Conservation (phyloP, 2,888 invertebrate species). For the Synergus japonicus region DNA sequence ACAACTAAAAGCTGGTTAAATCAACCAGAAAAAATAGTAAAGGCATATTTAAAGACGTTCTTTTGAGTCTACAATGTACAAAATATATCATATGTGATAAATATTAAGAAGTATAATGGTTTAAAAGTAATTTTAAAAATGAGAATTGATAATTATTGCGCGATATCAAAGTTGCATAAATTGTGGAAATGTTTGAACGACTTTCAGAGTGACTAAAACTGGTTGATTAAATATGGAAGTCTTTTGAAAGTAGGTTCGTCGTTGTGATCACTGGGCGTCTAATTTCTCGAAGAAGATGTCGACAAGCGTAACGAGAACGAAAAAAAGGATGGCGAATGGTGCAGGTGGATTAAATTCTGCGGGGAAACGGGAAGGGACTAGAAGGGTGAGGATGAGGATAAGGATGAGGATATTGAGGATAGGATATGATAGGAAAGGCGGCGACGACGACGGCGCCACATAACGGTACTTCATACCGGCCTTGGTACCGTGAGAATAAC, state of each 20-base stretch:
- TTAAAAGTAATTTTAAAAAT: neutral
- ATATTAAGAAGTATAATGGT: conserved; percentile 4
- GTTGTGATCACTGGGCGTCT: conserved; percentile 32
- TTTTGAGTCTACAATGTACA: no score
- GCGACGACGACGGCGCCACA: neutral
- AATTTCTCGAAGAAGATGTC: conserved; percentile 30
- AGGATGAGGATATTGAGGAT: neutral
- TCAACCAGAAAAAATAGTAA: no score
- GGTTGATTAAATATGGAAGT: conserved; percentile 26
- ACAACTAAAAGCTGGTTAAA: neutral
- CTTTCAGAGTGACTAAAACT: conserved; percentile 12
- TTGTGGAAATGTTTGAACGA: conserved; percentile 19
- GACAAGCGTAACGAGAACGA: conserved; percentile 27
- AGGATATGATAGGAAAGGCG: conserved; percentile 9
- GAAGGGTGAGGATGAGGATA: neutral
- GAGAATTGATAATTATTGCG: conserved; percentile 16
- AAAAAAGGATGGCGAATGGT: conserved; percentile 23
- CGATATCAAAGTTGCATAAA: neutral
- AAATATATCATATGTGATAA: neutral
- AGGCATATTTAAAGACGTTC: no score
- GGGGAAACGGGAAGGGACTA: neutral
- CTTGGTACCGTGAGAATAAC: no score
- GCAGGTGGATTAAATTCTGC: conserved; percentile 31
- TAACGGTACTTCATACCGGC: no score
- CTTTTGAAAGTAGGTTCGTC: conserved; percentile 22